Conservation (phyloP, 2,113 vertebrate genomes). For the Albula goreensis region DNA sequence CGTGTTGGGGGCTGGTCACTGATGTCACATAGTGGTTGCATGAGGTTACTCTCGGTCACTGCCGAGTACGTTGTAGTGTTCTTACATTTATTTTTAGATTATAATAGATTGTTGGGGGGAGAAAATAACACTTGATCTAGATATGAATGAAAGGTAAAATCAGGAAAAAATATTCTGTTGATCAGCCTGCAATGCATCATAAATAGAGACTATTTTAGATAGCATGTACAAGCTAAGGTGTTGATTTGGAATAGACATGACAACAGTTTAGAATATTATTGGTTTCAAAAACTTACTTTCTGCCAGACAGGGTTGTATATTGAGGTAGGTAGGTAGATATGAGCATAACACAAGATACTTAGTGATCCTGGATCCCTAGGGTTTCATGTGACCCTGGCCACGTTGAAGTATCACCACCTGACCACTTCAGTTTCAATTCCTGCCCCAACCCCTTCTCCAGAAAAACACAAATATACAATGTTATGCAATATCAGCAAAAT, state of each 20-base stretch:
- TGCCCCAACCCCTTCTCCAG: neutral
- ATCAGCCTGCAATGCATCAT: neutral
- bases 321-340: neutral
- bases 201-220: neutral
- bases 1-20: conserved; percentile 60
- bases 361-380: neutral
- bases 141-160: neutral
- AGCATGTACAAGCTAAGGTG: neutral
- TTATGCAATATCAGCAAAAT: too few species aligned
- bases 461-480: too few species aligned
- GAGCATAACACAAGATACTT: neutral
- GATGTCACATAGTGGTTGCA: conserved; percentile 45
- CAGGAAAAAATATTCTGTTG: neutral
- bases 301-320: too few species aligned
- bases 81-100: neutral
- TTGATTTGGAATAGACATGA: neutral
- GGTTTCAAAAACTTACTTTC: neutral
- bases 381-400: neutral
- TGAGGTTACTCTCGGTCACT: conserved; percentile 75
- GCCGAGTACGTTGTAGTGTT: neutral
- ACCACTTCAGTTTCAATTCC: neutral
- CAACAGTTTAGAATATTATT: neutral
- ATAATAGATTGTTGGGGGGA: neutral
- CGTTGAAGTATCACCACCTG: neutral
- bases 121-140: neutral